Evolutionary conservation across 2,113 vertebrate genomes (phyloP), one percentile per base, ranked within the genome.

Genomic region (Nycticebus coucang): DNA sequence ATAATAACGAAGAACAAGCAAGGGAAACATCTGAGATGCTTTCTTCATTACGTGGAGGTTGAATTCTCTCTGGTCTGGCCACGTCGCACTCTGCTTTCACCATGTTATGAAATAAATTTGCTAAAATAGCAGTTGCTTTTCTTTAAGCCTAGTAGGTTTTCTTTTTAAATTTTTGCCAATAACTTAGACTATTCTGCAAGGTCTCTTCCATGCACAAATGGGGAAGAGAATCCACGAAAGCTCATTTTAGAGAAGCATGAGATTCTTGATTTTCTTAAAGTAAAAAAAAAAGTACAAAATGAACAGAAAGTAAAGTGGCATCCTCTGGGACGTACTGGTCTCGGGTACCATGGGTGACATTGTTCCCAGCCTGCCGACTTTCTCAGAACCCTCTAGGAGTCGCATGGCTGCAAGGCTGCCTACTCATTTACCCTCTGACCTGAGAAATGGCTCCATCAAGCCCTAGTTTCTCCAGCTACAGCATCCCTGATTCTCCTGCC

Each of bases 1-100:
- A 93, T 91, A 72, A 92, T 74, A 88, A 96, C 18, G 14, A 94
- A 95, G 68, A 92, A 72, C n/a, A 91, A 94, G n/a, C 33, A 28
- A 68, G 62, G 35, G 35, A 90, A 96, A 53, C 41, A 85, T 83
- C 62, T 75, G 66, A 28, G 57, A 11, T 28, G 5, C 59, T 91
- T 72, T 85, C 62, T 74, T 22, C 8, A 21, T 72, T 64, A 84
- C 82, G 55, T 5, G 12, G 59, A 87, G 66, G 64, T 75, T 79
- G 78, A 88, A 71, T 22, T 78, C 80, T 81, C 33, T 85, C 62
- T 85, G 13, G 59, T 60, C 41, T 60, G 84, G 53, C 59, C n/a
- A 72, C 45, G 13, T 2, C 60, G 24, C 30, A 14, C 35, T 95
- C 22, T 79, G 55, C 66, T 92, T 41, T 94, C 59, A 91, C 72